A percentile compares a stretch with the other conserved stretches of the same genome.
Conservation (phyloP, 2,797 vertebrate genomes). For the Mustela erminea region DNA sequence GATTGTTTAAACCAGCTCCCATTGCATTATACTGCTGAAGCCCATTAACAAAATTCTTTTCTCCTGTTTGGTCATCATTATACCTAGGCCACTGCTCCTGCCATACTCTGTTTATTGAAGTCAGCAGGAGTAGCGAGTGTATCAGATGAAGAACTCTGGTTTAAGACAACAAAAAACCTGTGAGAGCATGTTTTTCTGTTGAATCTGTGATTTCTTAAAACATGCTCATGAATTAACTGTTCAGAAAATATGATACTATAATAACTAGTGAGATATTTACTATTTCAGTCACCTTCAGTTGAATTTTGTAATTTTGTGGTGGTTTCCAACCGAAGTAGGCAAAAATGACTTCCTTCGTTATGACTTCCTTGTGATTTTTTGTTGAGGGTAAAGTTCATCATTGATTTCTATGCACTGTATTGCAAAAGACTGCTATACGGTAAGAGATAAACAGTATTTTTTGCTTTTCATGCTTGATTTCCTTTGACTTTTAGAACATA, state of each 20-base stretch:
- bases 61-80: not conserved
- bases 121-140: not conserved
- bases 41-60: conserved; percentile 48
- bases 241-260: conserved; percentile 15
- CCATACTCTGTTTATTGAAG: conserved; percentile 22
- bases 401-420: not conserved
- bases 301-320: conserved; percentile 42
- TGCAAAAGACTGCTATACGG: not conserved
- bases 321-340: conserved; percentile 6
- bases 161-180: not conserved
- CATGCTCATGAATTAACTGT: not conserved
- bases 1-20: not conserved
- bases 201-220: not conserved
- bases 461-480: conserved; percentile 13
- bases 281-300: not conserved
- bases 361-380: not conserved
- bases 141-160: not conserved
- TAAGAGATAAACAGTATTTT: conserved; percentile 1
- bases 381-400: not conserved
- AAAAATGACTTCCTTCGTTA: not conserved
- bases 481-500: conserved; percentile 57
- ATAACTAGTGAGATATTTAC: conserved; percentile 24
- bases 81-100: not conserved
- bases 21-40: not conserved
- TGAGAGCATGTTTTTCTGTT: conserved; percentile 12